Evolutionary conservation across 2,797 vertebrate species (phyloP).

Genomic region (Hypotaenidia philippensis): DNA sequence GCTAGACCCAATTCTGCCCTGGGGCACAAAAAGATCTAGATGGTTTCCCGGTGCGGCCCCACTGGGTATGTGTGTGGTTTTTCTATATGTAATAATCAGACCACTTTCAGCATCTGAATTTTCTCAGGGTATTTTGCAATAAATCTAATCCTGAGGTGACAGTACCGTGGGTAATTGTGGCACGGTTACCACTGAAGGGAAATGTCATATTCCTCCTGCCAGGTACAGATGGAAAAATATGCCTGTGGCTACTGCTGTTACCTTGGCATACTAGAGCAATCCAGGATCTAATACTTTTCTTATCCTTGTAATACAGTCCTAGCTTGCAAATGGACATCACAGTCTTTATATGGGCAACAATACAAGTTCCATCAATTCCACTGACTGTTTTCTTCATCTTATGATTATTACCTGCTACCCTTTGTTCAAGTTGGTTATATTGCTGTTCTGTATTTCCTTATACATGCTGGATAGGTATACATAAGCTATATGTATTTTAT

Average conservation of each 20-base stretch:
- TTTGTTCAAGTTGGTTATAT: neutral
- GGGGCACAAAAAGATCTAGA: neutral
- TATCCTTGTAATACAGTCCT: neutral
- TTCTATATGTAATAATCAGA: neutral
- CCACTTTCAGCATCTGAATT: neutral
- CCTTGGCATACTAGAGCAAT: slow-evolving; percentile 21
- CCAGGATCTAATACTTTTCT: neutral
- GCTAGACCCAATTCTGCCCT: neutral
- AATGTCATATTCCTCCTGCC: slow-evolving; percentile 36
- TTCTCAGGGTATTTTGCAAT: slow-evolving; percentile 3
- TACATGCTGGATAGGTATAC: neutral
- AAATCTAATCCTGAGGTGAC: neutral
- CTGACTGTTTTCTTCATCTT: neutral
- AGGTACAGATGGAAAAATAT: slow-evolving; percentile 59
- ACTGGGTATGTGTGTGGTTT: neutral
- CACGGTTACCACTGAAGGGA: slow-evolving; percentile 12
- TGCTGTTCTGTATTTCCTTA: neutral
- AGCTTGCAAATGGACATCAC: neutral
- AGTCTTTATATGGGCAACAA: neutral
- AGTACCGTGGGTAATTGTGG: neutral
- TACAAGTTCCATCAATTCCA: neutral
- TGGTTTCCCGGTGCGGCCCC: neutral
- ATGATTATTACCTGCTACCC: neutral
- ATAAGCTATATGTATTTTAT: neutral
- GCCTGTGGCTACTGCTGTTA: slow-evolving; percentile 62